These are phyloP conservation scores for Radopholus similis DNA, from an alignment of 1,140 invertebrate genomes.

Conservation along the genomic window DNA sequence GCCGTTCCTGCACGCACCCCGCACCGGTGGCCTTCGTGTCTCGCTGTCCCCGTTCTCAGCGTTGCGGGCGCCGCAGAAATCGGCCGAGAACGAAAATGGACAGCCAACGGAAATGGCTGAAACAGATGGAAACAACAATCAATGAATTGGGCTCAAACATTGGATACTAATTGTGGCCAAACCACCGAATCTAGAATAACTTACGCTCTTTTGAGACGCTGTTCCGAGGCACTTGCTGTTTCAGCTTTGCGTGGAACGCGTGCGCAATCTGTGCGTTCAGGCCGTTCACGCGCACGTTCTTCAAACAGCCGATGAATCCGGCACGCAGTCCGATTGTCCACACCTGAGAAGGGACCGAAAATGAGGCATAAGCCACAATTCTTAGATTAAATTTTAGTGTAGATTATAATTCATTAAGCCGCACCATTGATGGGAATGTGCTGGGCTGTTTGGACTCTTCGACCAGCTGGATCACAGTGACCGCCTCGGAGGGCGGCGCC, in stretches of 20 bases:
- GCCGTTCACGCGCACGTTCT: constrained; percentile 86
- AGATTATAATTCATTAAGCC: background rate
- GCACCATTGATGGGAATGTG: constrained; percentile 70
- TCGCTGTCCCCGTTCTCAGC: constrained; percentile 72
- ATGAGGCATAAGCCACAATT: background rate
- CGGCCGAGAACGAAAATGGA: constrained; percentile 61
- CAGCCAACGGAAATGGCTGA: constrained; percentile 34
- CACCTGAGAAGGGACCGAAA: constrained; percentile 60
- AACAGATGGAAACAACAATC: background rate
- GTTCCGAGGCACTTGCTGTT: background rate
- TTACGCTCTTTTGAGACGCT: background rate
- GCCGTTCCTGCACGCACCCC: constrained; percentile 84
- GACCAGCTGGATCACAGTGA: constrained; percentile 8
- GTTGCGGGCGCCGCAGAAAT: constrained; percentile 63
- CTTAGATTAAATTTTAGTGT: background rate
- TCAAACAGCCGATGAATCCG: constrained; percentile 89
- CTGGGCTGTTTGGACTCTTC: background rate
- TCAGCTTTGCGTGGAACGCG: constrained; percentile 22
- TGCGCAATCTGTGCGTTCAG: constrained; percentile 76
- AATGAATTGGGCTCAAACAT: background rate
- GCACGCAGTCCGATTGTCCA: constrained; percentile 83
- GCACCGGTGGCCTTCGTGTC: constrained; percentile 71
- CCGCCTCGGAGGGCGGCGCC: background rate
- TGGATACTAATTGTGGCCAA: background rate
- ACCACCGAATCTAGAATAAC: background rate